Conservation (phyloP, 1,140 invertebrate species). For the Diabrotica virgifera region DNA sequence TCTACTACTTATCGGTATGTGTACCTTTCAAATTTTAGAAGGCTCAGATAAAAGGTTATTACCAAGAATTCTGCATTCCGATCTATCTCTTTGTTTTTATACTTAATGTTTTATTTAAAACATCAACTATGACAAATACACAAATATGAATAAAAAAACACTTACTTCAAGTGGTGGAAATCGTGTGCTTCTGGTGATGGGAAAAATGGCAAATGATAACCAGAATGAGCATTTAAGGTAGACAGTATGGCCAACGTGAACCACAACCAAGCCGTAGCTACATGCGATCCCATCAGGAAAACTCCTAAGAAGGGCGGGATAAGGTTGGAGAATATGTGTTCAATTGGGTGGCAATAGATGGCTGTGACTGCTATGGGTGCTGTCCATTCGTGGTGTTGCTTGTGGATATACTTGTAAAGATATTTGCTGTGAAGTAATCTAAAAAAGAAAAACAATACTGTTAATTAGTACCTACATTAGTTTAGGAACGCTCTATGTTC, state of each 20-base stretch:
- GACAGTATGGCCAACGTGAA: conserved; percentile 75
- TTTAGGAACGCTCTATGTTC: no score
- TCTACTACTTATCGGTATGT: no score
- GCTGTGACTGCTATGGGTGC: conserved; percentile 79
- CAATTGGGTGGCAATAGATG: conserved; percentile 84
- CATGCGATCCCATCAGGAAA: conserved; percentile 76
- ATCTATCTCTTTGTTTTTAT: no score
- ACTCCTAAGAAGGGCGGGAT: conserved; percentile 78
- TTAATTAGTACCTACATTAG: no score
- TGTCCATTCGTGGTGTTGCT: conserved; percentile 85
- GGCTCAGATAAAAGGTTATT: no score
- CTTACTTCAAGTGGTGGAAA: conserved; percentile 86
- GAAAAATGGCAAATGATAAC: conserved; percentile 86
- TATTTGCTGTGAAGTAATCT: conserved; percentile 73
- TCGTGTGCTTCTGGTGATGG: conserved; percentile 89
- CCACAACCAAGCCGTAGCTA: conserved; percentile 81
- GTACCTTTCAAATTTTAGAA: no score
- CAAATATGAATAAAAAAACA: conserved; percentile 17
- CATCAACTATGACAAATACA: neutral
- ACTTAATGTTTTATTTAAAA: neutral
- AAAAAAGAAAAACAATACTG: conserved; percentile 17
- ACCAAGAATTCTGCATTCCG: no score
- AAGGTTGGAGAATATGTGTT: conserved; percentile 81
- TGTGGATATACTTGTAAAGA: conserved; percentile 82
- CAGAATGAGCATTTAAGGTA: conserved; percentile 82